Conservation (phyloP, 2,113 vertebrate genomes). For the Haemorhous mexicanus region DNA sequence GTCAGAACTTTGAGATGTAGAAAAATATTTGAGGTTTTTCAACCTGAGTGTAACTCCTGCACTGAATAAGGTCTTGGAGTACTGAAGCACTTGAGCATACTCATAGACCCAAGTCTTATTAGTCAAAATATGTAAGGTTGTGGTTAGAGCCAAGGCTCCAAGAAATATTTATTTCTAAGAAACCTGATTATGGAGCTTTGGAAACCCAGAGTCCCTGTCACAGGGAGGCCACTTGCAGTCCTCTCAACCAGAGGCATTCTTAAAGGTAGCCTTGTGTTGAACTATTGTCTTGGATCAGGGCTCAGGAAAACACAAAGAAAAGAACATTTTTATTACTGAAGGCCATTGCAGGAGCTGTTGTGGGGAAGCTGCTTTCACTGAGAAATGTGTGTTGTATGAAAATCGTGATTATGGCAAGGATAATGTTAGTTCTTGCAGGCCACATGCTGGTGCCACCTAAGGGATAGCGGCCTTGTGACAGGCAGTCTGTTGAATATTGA, state of each 20-base stretch:
- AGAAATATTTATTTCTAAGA: not conserved
- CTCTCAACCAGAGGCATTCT: not conserved
- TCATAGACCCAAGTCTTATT: not conserved
- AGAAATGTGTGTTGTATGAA: not conserved
- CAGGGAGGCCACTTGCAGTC: not conserved
- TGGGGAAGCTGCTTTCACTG: not conserved
- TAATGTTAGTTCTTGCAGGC: not conserved
- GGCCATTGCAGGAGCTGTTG: not conserved
- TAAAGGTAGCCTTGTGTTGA: not conserved
- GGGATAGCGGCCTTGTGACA: not conserved
- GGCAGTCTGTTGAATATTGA: not conserved
- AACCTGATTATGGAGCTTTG: not conserved
- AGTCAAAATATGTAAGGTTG: not conserved
- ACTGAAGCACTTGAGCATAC: not conserved
- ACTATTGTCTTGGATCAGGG: not conserved
- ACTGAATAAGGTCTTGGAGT: not conserved
- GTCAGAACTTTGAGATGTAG: not conserved
- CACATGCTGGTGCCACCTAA: not conserved
- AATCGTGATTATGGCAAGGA: not conserved
- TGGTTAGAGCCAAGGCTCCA: not conserved
- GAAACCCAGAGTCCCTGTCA: not conserved
- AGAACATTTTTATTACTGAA: not conserved
- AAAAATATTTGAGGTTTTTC: not conserved
- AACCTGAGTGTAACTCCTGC: not conserved
- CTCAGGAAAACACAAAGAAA: not conserved